Evolutionary conservation across 1,140 invertebrate species (phyloP).

Genomic region (Gerris buenoi): DNA sequence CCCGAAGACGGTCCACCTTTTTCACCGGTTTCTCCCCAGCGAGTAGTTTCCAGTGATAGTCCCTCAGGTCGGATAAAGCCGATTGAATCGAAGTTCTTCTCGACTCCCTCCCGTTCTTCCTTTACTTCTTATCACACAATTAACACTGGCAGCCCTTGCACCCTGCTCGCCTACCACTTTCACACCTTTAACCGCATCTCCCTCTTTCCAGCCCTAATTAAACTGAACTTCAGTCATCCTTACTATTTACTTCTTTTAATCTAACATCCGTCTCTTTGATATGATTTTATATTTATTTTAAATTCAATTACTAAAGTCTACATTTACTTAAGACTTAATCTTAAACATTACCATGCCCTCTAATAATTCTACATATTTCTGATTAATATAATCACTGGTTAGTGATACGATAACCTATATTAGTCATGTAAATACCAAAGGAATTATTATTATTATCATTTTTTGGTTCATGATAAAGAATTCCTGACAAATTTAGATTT

Average conservation of each 20-base stretch:
- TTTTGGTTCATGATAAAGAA: too few relatives aligned
- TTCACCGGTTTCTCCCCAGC: neutral
- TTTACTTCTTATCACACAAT: neutral
- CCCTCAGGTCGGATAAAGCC: neutral
- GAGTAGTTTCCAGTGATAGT: neutral
- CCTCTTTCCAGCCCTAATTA: neutral
- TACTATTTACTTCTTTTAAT: neutral
- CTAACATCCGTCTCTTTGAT: too few relatives aligned
- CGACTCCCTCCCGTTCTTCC: neutral
- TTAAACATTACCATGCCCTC: too few relatives aligned
- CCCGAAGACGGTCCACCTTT: neutral
- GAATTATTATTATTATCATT: too few relatives aligned
- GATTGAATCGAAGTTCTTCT: neutral
- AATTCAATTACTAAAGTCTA: too few relatives aligned
- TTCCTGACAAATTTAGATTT: too few relatives aligned
- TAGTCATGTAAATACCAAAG: too few relatives aligned
- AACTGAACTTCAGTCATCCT: constrained; percentile 5
- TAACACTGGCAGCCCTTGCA: neutral
- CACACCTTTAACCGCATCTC: neutral
- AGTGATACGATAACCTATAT: too few relatives aligned
- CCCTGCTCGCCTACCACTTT: neutral
- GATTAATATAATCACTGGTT: too few relatives aligned
- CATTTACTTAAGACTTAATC: too few relatives aligned
- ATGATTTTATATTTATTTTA: too few relatives aligned
- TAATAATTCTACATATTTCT: too few relatives aligned